phyloP scores from a whole-genome alignment of 37 sponge, comb jelly and placozoan species.

The Aplysina aerophoba region DNA sequence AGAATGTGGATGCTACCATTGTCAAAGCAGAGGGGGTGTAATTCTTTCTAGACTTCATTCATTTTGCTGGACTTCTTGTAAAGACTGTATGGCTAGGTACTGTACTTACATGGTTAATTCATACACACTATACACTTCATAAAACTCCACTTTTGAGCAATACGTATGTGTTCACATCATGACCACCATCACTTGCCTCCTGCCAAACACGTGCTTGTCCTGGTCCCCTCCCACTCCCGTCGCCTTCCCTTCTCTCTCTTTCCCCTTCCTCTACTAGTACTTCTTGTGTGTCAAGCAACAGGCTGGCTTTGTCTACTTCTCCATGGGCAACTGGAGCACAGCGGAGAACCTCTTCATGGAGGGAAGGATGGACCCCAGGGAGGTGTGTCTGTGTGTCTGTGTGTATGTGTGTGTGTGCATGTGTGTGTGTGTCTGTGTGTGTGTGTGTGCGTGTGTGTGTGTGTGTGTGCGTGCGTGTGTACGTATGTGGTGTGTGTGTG shows the following conservation, averaged over 20 bases:
- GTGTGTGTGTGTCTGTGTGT: conserved; percentile 41
- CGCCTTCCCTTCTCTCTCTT: not conserved
- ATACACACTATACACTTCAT: too few species aligned
- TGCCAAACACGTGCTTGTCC: not conserved
- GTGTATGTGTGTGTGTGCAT: conserved; percentile 38
- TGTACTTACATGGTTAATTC: too few species aligned
- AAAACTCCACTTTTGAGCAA: not conserved
- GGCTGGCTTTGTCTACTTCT: conserved; percentile 72
- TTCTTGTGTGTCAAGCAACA: conserved; percentile 60
- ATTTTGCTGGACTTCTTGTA: too few species aligned
- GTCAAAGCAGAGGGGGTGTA: too few species aligned
- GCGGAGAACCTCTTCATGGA: conserved; percentile 64
- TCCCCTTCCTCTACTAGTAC: conserved; percentile 38
- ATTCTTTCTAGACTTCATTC: too few species aligned
- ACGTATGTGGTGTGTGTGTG: conserved; percentile 34
- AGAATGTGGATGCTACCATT: too few species aligned
- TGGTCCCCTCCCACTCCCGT: not conserved
- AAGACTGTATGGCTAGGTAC: too few species aligned
- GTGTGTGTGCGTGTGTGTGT: conserved; percentile 47
- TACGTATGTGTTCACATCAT: not conserved
- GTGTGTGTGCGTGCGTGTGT: conserved; percentile 34
- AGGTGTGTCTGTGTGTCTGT: conserved; percentile 57
- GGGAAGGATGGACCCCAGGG: conserved; percentile 66
- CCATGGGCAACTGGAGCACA: conserved; percentile 42
- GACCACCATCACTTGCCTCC: not conserved